Base-by-base conservation (phyloP, 2,113 vertebrate genomes). In the Rhagologus leucostigma region DNA sequence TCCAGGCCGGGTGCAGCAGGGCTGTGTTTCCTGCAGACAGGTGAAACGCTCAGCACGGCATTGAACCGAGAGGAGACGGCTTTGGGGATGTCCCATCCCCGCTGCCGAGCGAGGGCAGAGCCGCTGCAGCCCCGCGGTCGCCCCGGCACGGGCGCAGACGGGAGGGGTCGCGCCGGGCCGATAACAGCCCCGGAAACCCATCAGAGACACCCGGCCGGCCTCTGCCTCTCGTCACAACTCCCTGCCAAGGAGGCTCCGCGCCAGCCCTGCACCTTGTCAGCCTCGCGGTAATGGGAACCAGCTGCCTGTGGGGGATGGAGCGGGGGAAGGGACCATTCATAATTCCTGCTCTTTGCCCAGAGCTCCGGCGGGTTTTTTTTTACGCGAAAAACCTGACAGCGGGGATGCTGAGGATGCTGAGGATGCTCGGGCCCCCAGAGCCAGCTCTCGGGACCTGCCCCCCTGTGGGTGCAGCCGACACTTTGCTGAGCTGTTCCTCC, bases 201-300 rank as follows among this genome's bases (percentile, higher is more conserved):
- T 95, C 97, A 88, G 93, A 98, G 96, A 97, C 98, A 98, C 97
- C 96, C 95, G 35, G 87, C 57, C 75, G 10, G 44, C 76, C 95
- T 97, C 98, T 98, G 98, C 93, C 94, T 97, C 97, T 96, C 64
- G 46, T 97, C 98, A 98, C 97, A 91, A 87, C 88, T 96, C 97
- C 97, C 98, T 98, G 98, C 97, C 98, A 98, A 69, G 92, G 94
- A 96, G 97, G 87, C 96, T 94, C 90, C 63, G 49, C 69, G 92
- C 69, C 90, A 97, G 96, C 97, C 97, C 96, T 95, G 97, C 97
- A 97, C 97, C 98, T 96, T 98, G 98, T 98, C 98, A 98, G 96
- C 93, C 92, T 84, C 68, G 85, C 1, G 46, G 16, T 97, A 97
- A 98, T 97, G 91, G 96, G 89, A 98, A 97, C 70, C 98, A 98